Evolutionary conservation across 2,888 invertebrate genomes (phyloP), one percentile per base, ranked within the genome.

Genomic region (Antitype chi): DNA sequence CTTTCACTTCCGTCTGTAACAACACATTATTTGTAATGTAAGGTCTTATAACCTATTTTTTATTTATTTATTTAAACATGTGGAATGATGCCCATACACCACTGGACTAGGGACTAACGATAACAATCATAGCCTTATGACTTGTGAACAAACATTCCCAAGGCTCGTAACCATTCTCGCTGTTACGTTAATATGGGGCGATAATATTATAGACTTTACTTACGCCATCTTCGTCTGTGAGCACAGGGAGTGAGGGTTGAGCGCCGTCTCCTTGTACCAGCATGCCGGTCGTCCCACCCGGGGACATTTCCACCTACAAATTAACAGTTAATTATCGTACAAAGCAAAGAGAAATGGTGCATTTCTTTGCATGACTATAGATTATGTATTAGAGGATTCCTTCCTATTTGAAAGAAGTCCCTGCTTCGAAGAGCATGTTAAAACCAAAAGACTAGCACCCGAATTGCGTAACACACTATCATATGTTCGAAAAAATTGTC

Each of bases 281-380:
- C 91, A 97, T 97, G 47, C 97, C 97, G 0, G 97, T 97, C 6
- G 97, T 97, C 25, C 97, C 97, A 8, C 97, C 97, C 0, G 97
- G 97, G 23, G 97, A 97, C 97, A 97, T 97, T 90, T 96, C 97
- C 90, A 95, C 96, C 96, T 95, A 91, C 13, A 70, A 78, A 69
- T 52, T 23, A 59, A 60, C 4, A 52, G 53, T 47, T 32, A 0
- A 11, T 62, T 53, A 64, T 28, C 8, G 20, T 47, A n/a, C 15
- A 38, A 38, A 6, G 52, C 4, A 28, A 73, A 53, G 28, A 66
- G 17, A 49, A 15, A 17, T 25, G 25, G 32, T 11, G 20, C n/a
- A 52, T 52, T 17, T 32, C 6, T 15, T 23, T 67, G 28, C 9
- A 23, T 32, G 1, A 23, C 15, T 67, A 20, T n/a, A 23, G 20